Conservation (phyloP, 1,140 invertebrate species). For the Sarcophaga peregrina region DNA sequence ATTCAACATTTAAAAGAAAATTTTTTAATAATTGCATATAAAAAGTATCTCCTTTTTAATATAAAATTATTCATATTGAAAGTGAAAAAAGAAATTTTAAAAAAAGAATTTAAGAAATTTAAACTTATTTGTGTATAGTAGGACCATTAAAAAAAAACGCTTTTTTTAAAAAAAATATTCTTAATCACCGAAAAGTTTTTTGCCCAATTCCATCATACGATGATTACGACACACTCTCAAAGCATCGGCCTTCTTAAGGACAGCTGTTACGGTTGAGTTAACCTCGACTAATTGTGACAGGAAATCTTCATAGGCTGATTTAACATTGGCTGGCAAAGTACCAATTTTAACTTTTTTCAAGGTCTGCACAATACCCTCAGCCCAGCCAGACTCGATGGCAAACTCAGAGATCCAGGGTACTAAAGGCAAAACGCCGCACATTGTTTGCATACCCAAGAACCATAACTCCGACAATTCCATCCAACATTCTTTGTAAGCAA, state of each 20-base stretch:
- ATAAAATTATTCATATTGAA: constrained; percentile 8
- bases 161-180: not conserved
- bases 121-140: not conserved
- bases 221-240: constrained; percentile 85
- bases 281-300: constrained; percentile 85
- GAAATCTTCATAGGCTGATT: constrained; percentile 90
- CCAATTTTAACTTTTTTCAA: constrained; percentile 84
- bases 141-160: not conserved
- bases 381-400: constrained; percentile 91
- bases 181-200: constrained; percentile 86
- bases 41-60: not conserved
- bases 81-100: not conserved
- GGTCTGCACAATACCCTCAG: constrained; percentile 84
- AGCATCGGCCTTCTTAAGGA: constrained; percentile 85
- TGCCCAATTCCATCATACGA: constrained; percentile 87
- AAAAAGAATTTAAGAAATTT: not conserved
- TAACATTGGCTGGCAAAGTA: constrained; percentile 82
- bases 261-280: constrained; percentile 78
- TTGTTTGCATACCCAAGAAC: constrained; percentile 94
- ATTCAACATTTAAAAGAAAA: not conserved
- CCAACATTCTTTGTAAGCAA: constrained; percentile 88
- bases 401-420: constrained; percentile 92
- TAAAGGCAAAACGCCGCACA: constrained; percentile 80
- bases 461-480: constrained; percentile 89
- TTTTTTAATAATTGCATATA: not conserved